Percentiles rank a stretch among this genome's conserved stretches.
phyloP scores from a whole-genome alignment of 2,113 vertebrate genomes.

The Oncorhynchus mykiss region DNA sequence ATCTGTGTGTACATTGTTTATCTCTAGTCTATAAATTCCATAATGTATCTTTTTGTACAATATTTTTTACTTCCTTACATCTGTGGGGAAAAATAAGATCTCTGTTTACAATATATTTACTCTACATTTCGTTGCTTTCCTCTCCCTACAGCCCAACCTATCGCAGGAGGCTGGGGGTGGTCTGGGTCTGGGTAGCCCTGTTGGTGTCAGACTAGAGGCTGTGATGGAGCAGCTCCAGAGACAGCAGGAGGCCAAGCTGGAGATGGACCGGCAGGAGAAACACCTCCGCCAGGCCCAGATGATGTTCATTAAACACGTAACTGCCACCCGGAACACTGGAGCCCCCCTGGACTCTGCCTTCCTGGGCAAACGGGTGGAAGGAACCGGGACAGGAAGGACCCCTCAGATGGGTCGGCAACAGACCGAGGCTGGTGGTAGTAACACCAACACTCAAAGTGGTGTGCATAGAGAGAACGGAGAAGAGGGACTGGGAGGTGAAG shows the following conservation, averaged over 20 bases:
- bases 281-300: constrained; percentile 84
- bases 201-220: constrained; percentile 82
- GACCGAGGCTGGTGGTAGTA: constrained; percentile 15
- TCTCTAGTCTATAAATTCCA: no score
- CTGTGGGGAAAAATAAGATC: no score
- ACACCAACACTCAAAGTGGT: constrained; percentile 60
- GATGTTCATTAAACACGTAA: constrained; percentile 83
- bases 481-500: constrained; percentile 57
- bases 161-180: constrained; percentile 67
- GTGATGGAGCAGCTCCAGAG: constrained; percentile 91
- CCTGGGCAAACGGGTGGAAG: constrained; percentile 68
- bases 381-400: constrained; percentile 9
- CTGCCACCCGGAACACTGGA: constrained; percentile 67
- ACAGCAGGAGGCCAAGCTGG: constrained; percentile 80
- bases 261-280: constrained; percentile 86
- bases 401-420: constrained; percentile 48
- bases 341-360: constrained; percentile 57
- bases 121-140: not conserved
- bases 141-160: constrained; percentile 37
- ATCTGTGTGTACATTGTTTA: no score
- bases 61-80: no score
- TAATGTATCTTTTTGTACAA: no score
- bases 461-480: constrained; percentile 48
- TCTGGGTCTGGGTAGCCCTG: constrained; percentile 66
- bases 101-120: not conserved